phyloP scores from a whole-genome alignment of 2,113 vertebrate species.

The Anguilla rostrata region DNA sequence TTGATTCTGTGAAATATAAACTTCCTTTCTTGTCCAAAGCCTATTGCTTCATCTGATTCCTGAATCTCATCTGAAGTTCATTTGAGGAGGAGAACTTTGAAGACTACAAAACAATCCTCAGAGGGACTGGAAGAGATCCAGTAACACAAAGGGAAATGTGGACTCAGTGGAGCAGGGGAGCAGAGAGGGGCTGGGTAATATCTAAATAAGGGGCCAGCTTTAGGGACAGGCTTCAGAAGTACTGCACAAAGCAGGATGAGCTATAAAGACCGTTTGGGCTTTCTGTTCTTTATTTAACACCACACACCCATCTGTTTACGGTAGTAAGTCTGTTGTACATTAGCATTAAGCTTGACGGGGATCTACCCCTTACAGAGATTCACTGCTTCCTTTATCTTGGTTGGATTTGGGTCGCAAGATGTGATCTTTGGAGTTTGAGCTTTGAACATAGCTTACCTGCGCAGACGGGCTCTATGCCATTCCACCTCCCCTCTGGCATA shows the following conservation, averaged over 20 bases:
- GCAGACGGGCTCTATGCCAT: slow-evolving; percentile 83
- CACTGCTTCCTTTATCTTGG: not conserved
- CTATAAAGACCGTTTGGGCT: not conserved
- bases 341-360: not conserved
- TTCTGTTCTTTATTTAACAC: not conserved
- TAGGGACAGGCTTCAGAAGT: not conserved
- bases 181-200: not conserved
- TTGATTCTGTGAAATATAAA: not conserved
- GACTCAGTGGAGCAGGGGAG: not conserved
- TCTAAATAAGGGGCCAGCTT: not conserved
- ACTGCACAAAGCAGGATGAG: not conserved
- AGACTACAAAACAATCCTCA: slow-evolving; percentile 1
- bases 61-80: not conserved
- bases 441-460: slow-evolving; percentile 70
- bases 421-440: not conserved
- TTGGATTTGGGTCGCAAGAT: not conserved
- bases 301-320: not conserved
- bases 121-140: slow-evolving; percentile 28
- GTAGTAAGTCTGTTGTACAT: not conserved
- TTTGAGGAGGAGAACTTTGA: slow-evolving; percentile 1
- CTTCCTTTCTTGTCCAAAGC: not conserved
- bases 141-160: not conserved
- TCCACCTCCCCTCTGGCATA: slow-evolving; percentile 81
- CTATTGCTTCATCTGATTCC: not conserved
- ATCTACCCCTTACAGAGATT: not conserved